Conservation (phyloP, 2,888 invertebrate species). For the Lottia scabra region DNA sequence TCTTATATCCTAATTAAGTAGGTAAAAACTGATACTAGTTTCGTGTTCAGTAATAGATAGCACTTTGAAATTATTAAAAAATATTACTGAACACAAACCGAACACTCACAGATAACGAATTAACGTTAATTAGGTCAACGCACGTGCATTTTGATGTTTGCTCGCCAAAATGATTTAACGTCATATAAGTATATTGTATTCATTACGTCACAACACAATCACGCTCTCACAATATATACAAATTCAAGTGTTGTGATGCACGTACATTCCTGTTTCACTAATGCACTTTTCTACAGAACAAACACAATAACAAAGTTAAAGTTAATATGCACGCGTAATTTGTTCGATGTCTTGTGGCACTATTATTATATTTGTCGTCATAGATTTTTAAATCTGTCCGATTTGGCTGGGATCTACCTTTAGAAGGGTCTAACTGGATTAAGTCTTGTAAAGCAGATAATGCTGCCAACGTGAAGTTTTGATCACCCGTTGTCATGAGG, state of each 20-base stretch:
- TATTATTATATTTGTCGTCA: slow-evolving; percentile 33
- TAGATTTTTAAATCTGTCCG: slow-evolving; percentile 48
- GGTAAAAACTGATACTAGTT: neutral
- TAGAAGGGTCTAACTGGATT: slow-evolving; percentile 71
- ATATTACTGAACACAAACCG: too few species aligned
- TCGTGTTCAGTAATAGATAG: too few species aligned
- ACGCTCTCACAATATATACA: neutral
- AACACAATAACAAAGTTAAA: slow-evolving; percentile 17
- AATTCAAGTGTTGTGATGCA: neutral
- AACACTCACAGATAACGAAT: too few species aligned
- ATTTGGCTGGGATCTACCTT: slow-evolving; percentile 43
- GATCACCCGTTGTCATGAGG: slow-evolving; percentile 72
- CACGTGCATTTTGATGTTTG: too few species aligned
- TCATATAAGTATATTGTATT: too few species aligned
- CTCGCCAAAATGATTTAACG: too few species aligned
- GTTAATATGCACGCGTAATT: slow-evolving; percentile 11
- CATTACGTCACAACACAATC: neutral
- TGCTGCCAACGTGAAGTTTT: slow-evolving; percentile 70
- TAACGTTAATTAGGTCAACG: too few species aligned
- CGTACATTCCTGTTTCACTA: neutral
- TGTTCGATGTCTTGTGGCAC: slow-evolving; percentile 1
- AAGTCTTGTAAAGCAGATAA: slow-evolving; percentile 69
- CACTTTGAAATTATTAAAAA: too few species aligned
- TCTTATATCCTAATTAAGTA: neutral
- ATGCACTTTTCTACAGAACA: slow-evolving; percentile 5